Conservation (phyloP, 53 echinoderm and acorn worm species). For the Paracentrotus lividus region DNA sequence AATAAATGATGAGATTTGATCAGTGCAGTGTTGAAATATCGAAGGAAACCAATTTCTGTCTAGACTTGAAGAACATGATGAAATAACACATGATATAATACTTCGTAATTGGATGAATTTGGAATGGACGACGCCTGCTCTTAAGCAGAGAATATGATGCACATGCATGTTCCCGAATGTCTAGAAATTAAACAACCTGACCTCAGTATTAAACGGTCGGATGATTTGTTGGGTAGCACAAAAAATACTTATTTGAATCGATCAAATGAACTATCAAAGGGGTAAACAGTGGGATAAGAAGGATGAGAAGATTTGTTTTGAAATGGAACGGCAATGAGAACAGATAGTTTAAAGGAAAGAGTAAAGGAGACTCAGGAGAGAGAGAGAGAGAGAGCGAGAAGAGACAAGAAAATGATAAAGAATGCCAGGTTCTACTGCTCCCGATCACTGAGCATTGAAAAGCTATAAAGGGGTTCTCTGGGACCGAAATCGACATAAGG, state of each 20-base stretch:
- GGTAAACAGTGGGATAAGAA: not conserved
- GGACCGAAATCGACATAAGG: no score
- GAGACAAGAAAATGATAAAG: no score
- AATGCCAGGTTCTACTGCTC: no score
- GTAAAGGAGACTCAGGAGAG: not conserved
- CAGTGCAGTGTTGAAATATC: not conserved
- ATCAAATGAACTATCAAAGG: not conserved
- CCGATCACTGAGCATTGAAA: no score
- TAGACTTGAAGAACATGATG: constrained; percentile 14
- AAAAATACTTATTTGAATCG: not conserved
- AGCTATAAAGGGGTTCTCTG: no score
- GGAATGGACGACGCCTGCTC: constrained; percentile 14
- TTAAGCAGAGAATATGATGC: not conserved
- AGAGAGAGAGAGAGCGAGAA: not conserved
- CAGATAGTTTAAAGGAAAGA: no score
- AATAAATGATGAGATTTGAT: not conserved
- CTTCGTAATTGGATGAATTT: not conserved
- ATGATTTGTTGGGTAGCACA: constrained; percentile 11
- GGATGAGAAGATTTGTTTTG: not conserved
- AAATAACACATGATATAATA: constrained; percentile 24
- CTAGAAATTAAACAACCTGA: not conserved
- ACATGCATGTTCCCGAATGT: not conserved
- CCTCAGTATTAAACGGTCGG: not conserved
- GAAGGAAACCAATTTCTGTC: constrained; percentile 17
- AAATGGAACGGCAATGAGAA: no score